phyloP scores from a whole-genome alignment of 1,140 invertebrate species.

The Campodea augens region DNA sequence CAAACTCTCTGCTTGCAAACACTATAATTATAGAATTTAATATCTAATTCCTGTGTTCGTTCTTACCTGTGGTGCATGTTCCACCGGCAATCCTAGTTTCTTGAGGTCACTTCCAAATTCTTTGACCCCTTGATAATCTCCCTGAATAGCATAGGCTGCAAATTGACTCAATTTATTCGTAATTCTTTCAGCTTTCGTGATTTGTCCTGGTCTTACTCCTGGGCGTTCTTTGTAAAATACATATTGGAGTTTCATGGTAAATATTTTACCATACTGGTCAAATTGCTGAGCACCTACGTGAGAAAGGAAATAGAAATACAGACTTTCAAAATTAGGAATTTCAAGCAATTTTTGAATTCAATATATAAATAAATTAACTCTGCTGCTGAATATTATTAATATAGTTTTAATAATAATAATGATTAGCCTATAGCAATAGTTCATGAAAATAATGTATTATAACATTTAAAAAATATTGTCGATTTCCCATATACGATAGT shows the following conservation, averaged over 20 bases:
- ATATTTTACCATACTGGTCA: constrained; percentile 97
- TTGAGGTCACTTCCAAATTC: constrained; percentile 80
- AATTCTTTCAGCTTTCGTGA: constrained; percentile 77
- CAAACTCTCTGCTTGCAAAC: background rate
- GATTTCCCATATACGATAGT: too few relatives aligned
- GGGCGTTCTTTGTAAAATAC: constrained; percentile 96
- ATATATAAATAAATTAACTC: too few relatives aligned
- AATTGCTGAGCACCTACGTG: constrained; percentile 81
- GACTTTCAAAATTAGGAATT: too few relatives aligned
- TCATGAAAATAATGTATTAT: too few relatives aligned
- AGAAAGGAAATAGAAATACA: constrained; percentile 7
- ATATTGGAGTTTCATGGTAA: constrained; percentile 95
- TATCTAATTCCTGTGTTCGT: too few relatives aligned
- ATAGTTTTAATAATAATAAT: background rate
- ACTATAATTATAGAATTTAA: background rate
- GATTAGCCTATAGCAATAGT: background rate
- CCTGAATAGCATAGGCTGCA: constrained; percentile 81
- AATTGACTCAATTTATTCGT: constrained; percentile 83
- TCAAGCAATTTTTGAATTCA: too few relatives aligned
- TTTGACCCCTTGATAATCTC: constrained; percentile 77
- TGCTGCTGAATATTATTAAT: too few relatives aligned
- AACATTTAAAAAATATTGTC: too few relatives aligned
- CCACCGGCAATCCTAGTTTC: constrained; percentile 85
- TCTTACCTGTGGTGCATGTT: constrained; percentile 77
- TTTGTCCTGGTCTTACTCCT: constrained; percentile 86